Evolutionary conservation across 1,140 invertebrate species (phyloP).

Genomic region (Cydia pomonella): DNA sequence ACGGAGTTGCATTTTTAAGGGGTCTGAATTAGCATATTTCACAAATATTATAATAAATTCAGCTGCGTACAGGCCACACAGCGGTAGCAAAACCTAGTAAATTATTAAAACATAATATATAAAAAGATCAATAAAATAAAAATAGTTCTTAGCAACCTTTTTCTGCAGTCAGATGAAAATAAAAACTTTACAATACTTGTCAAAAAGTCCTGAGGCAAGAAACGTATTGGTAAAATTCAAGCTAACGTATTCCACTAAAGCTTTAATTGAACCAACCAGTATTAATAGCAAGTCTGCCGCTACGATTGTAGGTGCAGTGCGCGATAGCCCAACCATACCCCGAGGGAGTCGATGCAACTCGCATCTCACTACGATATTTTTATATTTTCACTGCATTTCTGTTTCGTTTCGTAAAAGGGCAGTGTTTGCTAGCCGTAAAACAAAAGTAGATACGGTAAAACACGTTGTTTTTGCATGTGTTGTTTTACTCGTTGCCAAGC

Average conservation of each 20-base stretch:
- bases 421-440: conserved; percentile 54
- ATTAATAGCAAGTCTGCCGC: conserved; percentile 14
- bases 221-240: background rate
- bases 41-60: too few relatives aligned
- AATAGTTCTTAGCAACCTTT: too few relatives aligned
- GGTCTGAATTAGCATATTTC: too few relatives aligned
- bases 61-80: too few relatives aligned
- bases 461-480: conserved; percentile 37
- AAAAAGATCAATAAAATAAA: too few relatives aligned
- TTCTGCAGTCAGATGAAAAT: too few relatives aligned
- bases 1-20: too few relatives aligned
- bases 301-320: conserved; percentile 38
- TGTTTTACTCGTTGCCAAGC: conserved; percentile 29
- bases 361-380: conserved; percentile 60
- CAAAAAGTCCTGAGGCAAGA: background rate
- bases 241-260: background rate
- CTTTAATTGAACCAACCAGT: background rate
- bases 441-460: conserved; percentile 45
- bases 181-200: background rate
- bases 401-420: conserved; percentile 55
- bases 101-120: too few relatives aligned
- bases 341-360: conserved; percentile 52
- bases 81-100: too few relatives aligned
- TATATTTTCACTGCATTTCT: conserved; percentile 67
- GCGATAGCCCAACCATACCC: conserved; percentile 46